Percentiles rank a stretch among this genome's conserved stretches.
phyloP scores from a whole-genome alignment of 2,113 vertebrate genomes.

The Hepsetus odoe region DNA sequence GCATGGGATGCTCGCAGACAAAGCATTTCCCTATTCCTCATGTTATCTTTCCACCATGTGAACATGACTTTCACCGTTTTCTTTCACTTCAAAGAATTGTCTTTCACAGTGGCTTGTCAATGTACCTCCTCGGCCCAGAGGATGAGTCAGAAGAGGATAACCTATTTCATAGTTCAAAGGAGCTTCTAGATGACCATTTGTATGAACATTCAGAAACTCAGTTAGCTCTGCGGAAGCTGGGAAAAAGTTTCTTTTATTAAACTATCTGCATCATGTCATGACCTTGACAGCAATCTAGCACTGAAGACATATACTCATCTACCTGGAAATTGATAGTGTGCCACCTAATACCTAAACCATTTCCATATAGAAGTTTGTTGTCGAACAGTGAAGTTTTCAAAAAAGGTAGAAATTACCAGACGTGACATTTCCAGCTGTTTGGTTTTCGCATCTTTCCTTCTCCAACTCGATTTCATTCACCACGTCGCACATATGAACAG shows the following conservation, averaged over 20 bases:
- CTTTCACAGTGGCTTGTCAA: constrained; percentile 27
- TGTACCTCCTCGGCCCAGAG: constrained; percentile 35
- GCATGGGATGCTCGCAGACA: constrained; percentile 7
- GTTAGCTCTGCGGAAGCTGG: constrained; percentile 8
- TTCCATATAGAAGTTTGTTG: constrained; percentile 7
- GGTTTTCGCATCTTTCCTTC: constrained; percentile 69
- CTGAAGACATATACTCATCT: background rate
- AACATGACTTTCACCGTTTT: constrained; percentile 34
- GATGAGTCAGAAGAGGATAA: constrained; percentile 38
- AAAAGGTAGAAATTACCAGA: constrained; percentile 66
- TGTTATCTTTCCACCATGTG: constrained; percentile 21
- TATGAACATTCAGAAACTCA: constrained; percentile 28
- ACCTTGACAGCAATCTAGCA: constrained; percentile 25
- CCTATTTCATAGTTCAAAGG: constrained; percentile 39
- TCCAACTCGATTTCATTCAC: constrained; percentile 74
- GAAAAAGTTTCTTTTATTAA: background rate
- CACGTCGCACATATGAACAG: constrained; percentile 75
- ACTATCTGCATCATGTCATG: background rate
- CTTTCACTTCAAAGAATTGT: constrained; percentile 44
- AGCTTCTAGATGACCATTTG: constrained; percentile 15
- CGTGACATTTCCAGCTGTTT: constrained; percentile 69
- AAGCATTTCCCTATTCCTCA: constrained; percentile 12
- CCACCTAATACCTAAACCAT: background rate
- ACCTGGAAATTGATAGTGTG: background rate
- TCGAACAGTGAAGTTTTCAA: background rate